Percentiles rank a stretch among this genome's conserved stretches.
Conservation (phyloP, 2,797 vertebrate genomes). For the Luscinia luscinia region DNA sequence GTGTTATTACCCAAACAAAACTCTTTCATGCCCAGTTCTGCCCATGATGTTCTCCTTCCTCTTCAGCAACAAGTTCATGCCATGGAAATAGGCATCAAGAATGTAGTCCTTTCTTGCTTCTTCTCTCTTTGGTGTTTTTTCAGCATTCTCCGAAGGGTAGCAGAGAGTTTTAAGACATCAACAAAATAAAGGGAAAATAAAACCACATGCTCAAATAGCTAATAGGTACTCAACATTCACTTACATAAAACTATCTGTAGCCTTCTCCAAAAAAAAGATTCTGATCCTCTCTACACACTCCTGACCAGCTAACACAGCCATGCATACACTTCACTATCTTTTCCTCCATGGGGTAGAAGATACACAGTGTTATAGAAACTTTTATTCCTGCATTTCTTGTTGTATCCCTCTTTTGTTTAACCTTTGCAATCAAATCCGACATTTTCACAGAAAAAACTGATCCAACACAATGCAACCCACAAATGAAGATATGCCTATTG, state of each 20-base stretch:
- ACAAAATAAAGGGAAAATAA: not conserved
- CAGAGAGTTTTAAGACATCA: not conserved
- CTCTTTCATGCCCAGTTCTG: not conserved
- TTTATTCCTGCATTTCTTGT: not conserved
- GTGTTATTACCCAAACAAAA: not conserved
- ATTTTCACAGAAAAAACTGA: not conserved
- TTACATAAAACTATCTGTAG: not conserved
- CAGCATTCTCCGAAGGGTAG: not conserved
- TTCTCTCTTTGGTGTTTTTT: not conserved
- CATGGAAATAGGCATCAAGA: not conserved
- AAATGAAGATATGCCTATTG: not conserved
- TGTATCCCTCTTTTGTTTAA: not conserved
- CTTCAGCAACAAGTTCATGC: not conserved
- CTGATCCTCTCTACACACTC: not conserved
- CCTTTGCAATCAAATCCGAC: not conserved
- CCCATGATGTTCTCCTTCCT: not conserved
- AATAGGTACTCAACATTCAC: not conserved
- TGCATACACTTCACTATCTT: not conserved
- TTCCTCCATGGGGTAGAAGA: not conserved
- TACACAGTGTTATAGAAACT: not conserved
- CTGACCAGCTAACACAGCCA: not conserved
- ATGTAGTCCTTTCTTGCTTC: not conserved
- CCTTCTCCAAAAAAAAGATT: not conserved
- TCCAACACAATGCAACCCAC: not conserved
- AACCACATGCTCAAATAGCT: not conserved